Evolutionary conservation across 2,888 invertebrate species (phyloP).

Genomic region (Campoletis raptor): DNA sequence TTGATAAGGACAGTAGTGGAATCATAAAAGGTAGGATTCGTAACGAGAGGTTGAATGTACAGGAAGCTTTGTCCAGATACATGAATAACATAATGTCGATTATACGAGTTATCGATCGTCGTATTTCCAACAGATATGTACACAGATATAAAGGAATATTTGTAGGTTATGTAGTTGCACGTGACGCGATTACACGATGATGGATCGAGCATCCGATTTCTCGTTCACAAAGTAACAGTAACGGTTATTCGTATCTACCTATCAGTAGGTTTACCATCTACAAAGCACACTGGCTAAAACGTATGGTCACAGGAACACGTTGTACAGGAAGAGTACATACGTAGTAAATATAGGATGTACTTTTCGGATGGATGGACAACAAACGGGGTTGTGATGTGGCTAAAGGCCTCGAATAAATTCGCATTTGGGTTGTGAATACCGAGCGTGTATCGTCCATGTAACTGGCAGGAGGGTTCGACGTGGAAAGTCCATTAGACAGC

Average conservation of each 20-base stretch:
- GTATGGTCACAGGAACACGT: conserved; percentile 2
- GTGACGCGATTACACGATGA: conserved; percentile 31
- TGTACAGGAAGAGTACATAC: conserved; percentile 22
- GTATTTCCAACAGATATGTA: not conserved
- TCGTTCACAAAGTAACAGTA: conserved; percentile 9
- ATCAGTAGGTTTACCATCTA: conserved; percentile 1
- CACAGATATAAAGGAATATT: not conserved
- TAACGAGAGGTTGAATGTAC: not conserved
- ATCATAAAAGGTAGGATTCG: not conserved
- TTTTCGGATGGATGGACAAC: not conserved
- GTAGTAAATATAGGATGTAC: conserved; percentile 4
- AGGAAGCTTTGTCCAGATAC: not conserved
- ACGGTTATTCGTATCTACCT: conserved; percentile 2
- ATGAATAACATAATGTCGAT: conserved; percentile 15
- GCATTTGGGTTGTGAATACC: conserved; percentile 52
- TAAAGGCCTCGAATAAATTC: conserved; percentile 64
- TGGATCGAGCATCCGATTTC: conserved; percentile 32
- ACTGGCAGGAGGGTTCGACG: conserved; percentile 50
- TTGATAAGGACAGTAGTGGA: not conserved
- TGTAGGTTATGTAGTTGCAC: not conserved
- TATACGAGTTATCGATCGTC: conserved; percentile 4
- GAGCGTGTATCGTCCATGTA: conserved; percentile 43
- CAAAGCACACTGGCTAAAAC: not conserved
- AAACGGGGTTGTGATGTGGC: conserved; percentile 10
- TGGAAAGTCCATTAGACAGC: conserved; percentile 67